A percentile compares a stretch with the other conserved stretches of the same genome.
Evolutionary conservation across 2,797 vertebrate genomes (phyloP).

Genomic region (Fundulus diaphanus): DNA sequence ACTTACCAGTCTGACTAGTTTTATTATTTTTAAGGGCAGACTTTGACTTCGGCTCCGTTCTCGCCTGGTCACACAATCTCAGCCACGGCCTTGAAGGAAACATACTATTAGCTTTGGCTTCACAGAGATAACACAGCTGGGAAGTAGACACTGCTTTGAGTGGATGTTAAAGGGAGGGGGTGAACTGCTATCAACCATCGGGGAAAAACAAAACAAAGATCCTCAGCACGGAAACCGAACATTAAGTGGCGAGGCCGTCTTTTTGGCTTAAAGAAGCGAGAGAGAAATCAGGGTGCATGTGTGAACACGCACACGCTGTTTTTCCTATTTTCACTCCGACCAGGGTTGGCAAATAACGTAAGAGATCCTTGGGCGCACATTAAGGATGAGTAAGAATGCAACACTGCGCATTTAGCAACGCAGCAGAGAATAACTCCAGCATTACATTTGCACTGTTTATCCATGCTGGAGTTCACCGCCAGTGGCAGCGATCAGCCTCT

Average conservation of each 20-base stretch:
- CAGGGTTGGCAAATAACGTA: conserved; percentile 6
- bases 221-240: conserved; percentile 4
- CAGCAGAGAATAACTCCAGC: background rate
- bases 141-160: conserved; percentile 20
- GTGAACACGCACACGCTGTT: background rate
- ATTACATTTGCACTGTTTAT: background rate
- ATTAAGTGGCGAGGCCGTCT: conserved; percentile 1
- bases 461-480: background rate
- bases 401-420: background rate
- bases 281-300: background rate
- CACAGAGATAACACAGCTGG: conserved; percentile 30
- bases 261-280: conserved; percentile 10
- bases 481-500: background rate
- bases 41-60: conserved; percentile 22
- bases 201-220: conserved; percentile 7
- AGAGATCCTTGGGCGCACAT: background rate
- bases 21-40: conserved; percentile 22
- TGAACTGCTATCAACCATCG: conserved; percentile 9
- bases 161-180: conserved; percentile 1
- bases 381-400: background rate
- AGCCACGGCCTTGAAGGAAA: conserved; percentile 19
- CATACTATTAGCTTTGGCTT: conserved; percentile 26
- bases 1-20: conserved; percentile 21
- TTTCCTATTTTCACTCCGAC: background rate
- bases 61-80: conserved; percentile 33